Evolutionary conservation across 2,888 invertebrate species (phyloP), one percentile per base, ranked within the genome.

Genomic region (Automeris io): DNA sequence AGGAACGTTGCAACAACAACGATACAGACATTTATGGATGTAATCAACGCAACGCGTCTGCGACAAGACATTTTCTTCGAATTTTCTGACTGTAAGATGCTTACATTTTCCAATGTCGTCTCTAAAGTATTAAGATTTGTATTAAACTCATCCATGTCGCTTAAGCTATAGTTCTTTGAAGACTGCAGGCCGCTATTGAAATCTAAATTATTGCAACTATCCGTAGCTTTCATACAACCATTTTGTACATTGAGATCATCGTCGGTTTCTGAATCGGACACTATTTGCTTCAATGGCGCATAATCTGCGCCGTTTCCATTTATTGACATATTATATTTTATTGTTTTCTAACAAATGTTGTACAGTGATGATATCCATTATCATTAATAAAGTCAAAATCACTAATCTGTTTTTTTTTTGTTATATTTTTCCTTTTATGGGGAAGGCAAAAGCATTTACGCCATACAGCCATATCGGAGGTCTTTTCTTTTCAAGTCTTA

Each of bases 231-330:
- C 41, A 72, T 67, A 37, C 70, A 68, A 43, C 54, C 54, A 74
- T 82, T 71, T 47, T 81, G 72, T 31, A 77, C 45, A 53, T 75
- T 76, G 9, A 73, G 68, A 21, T 93, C 93, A 58, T 92, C 93
- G 58, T 93, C 93, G 0, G 93, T 93, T 57, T 93, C 92, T 0
- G 93, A 92, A 72, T 94, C 94, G 39, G 93, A 90, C 54, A 94
- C 85, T 49, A 91, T 90, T 80, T 94, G 94, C 46, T 93, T 93
- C 59, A 94, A 73, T 40, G 93, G 94, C 57, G 93, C 90, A 70
- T 94, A 94, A 57, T 90, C 89, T 39, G 72, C 83, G 42, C 82
- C 77, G 54, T 70, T 81, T 41, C 81, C 83, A 76, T 79, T 83
- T 49, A 70, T 65, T 58, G 83, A 72, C 85, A 86, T 86, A 70